Evolutionary conservation across 2,113 vertebrate genomes (phyloP), one percentile per base, ranked within the genome.

Genomic region (Harpagus bidentatus): DNA sequence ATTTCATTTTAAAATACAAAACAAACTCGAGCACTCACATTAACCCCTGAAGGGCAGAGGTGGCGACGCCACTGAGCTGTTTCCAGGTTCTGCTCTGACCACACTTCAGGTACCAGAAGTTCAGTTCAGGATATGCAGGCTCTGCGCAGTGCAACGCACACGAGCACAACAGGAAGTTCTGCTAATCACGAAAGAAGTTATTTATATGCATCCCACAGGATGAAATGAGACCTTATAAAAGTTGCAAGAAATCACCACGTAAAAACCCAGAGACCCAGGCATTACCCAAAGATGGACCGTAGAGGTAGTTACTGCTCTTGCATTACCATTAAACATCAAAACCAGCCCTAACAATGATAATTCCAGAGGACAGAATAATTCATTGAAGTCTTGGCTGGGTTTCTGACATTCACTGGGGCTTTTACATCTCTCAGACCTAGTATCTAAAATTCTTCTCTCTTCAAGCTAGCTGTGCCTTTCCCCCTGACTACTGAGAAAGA

Each of bases 91-190:
- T 82, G 56, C 62, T 67, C 70, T 52, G 42, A 20, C 14, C 42
- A 50, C 3, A 1, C 13, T 42, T 11, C 15, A 45, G 26, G 45
- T 40, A 56, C n/a, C 40, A 61, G 9, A 50, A 83, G 26, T 13
- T 58, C 25, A 8, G 16, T 6, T 13, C 0, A 0, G 19, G 45
- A 15, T 9, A 29, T 2, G 1, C 6, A 16, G 63, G 63, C 22
- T 81, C 72, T 76, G 70, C 10, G 2, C 2, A 1, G 56, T 6
- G 17, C 18, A 28, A 61, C 0, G 2, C 18, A 29, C 1, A 2
- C 0, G 1, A 81, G 45, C 4, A 9, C 36, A 65, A 82, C 4
- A 17, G 38, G 11, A 90, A 88, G 16, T 53, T 65, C 67, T 70
- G 28, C 63, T 92, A 6, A 61, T 42, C 50, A 26, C 10, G 0